Evolutionary conservation across 2,113 vertebrate species (phyloP).

Genomic region (Gymnorhina tibicen): DNA sequence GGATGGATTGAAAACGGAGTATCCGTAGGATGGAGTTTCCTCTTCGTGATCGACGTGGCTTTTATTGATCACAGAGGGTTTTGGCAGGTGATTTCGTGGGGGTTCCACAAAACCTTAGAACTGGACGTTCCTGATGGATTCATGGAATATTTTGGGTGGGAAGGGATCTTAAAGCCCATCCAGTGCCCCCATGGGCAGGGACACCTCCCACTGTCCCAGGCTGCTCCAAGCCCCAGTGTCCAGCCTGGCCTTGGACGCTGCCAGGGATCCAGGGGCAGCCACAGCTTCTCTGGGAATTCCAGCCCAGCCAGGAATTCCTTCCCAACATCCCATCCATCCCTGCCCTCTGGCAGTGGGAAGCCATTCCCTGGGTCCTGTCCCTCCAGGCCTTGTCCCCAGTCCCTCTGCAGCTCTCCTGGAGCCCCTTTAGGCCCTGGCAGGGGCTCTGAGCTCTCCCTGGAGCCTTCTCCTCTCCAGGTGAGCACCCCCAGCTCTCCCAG

Average conservation of each 20-base stretch:
- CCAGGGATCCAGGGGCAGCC: not conserved
- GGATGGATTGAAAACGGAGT: not conserved
- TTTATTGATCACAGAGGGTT: not conserved
- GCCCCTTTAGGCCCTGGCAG: not conserved
- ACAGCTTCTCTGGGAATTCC: not conserved
- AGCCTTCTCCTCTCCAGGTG: fast-evolving
- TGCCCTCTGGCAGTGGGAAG: not conserved
- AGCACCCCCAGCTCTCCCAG: fast-evolving
- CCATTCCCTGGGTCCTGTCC: not conserved
- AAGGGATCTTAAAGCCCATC: not conserved
- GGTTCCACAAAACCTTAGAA: not conserved
- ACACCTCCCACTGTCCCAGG: not conserved
- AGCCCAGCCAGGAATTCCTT: not conserved
- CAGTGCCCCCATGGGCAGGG: not conserved
- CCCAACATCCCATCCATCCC: not conserved
- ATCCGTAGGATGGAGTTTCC: not conserved
- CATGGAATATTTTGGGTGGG: not conserved
- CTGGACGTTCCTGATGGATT: not conserved
- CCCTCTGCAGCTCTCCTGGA: not conserved
- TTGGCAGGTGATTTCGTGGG: not conserved
- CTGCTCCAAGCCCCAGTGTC: not conserved
- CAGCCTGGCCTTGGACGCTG: not conserved
- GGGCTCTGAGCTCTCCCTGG: not conserved
- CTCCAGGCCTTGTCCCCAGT: not conserved
- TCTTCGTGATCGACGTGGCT: not conserved